A percentile compares a stretch with the other conserved stretches of the same genome.
phyloP scores from a whole-genome alignment of 2,888 invertebrate genomes.

The Callimorpha dominula region DNA sequence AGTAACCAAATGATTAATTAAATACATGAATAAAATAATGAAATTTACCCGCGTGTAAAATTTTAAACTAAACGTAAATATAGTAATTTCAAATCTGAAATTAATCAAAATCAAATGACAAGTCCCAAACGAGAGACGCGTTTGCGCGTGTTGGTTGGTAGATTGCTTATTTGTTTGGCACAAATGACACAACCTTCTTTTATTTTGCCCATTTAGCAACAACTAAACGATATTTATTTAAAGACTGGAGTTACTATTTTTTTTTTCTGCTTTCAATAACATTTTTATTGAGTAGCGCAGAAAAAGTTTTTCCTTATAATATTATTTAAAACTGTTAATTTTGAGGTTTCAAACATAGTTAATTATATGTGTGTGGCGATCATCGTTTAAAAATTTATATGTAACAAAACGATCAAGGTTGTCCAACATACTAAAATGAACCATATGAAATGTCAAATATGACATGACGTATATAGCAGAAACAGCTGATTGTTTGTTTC shows the following conservation, averaged over 20 bases:
- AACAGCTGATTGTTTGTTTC: conserved; percentile 19
- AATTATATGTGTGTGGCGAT: not conserved
- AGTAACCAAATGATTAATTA: not conserved
- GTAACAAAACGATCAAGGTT: conserved; percentile 8
- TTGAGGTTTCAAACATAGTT: not conserved
- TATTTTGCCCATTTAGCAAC: not conserved
- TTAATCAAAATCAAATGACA: conserved; percentile 19
- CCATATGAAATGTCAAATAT: not conserved
- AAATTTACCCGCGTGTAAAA: conserved; percentile 48
- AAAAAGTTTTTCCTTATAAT: not conserved
- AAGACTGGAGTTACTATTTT: too few species aligned
- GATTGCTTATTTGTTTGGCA: conserved; percentile 4
- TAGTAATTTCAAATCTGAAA: not conserved
- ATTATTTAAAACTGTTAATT: not conserved
- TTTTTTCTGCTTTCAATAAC: not conserved
- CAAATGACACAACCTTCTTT: not conserved
- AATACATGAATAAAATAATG: conserved; percentile 30
- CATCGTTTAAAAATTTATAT: not conserved
- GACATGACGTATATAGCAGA: not conserved
- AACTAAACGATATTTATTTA: conserved; percentile 5
- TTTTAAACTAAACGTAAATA: conserved; percentile 40
- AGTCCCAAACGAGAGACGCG: not conserved
- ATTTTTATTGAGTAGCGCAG: not conserved
- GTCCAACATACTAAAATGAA: conserved; percentile 8
- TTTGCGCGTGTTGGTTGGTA: not conserved